Conservation (phyloP, 2,113 vertebrate species). For the Puffinus mauretanicus region DNA sequence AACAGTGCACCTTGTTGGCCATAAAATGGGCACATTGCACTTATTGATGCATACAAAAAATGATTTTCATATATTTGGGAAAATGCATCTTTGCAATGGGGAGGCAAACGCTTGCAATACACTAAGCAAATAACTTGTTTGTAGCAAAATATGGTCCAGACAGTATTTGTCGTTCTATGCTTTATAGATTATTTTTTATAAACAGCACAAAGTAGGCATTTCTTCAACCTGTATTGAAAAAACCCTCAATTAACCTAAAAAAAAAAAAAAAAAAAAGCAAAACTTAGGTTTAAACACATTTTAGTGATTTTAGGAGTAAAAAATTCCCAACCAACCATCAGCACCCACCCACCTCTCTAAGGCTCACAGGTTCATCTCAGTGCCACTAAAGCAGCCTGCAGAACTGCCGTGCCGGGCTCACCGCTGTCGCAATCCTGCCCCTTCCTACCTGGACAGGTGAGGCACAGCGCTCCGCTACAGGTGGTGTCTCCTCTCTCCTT, state of each 20-base stretch:
- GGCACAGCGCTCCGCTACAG: accelerated
- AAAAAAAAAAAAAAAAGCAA: not conserved
- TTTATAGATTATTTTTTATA: not conserved
- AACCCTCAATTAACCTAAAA: not conserved
- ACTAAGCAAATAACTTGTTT: not conserved
- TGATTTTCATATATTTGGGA: not conserved
- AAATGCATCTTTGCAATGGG: not conserved
- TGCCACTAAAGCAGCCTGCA: not conserved
- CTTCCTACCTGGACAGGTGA: not conserved
- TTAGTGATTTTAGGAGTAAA: not conserved
- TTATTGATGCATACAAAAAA: not conserved
- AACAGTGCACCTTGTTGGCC: not conserved
- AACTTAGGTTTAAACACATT: not conserved
- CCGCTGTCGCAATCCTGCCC: not conserved
- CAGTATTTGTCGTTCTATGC: not conserved
- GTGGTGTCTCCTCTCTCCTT: not conserved
- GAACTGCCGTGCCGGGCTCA: not conserved
- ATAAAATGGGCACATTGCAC: not conserved
- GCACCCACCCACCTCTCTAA: not conserved
- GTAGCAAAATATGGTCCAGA: not conserved
- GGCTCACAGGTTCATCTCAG: not conserved
- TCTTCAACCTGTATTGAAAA: not conserved
- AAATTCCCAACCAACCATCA: not conserved
- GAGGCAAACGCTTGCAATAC: not conserved
- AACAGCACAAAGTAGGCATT: not conserved